Base-by-base conservation (phyloP, 2,113 vertebrate species). In the Macquaria ambigua region DNA sequence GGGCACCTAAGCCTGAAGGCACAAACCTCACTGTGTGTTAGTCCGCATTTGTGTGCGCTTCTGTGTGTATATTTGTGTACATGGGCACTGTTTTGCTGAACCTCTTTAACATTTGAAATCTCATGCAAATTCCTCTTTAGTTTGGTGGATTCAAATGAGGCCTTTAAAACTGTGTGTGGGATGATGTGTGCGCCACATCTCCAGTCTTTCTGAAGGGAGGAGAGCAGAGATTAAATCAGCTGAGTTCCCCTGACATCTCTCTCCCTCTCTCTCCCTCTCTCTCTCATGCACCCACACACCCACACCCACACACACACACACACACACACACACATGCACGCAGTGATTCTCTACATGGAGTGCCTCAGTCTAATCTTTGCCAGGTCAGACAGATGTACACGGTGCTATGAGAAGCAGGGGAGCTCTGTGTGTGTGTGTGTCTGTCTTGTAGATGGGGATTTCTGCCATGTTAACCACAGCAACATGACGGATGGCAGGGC, bases 151-250 rank as follows among this genome's bases (percentile, higher is more conserved):
- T 90, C 72, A 71, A 80, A 86, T 52, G 43, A 75, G 59, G 61
- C 71, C 74, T 80, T 63, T 64, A 58, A 81, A 73, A 74, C 34
- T 43, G 39, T 83, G 69, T 59, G 87, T 87, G 76, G 74, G 82
- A 77, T 31, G 81, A 66, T 48, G 41, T 77, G 76, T 74, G 84
- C 48, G n/a, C 2, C 69, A 16, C 69, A 63, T 82, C 15, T 61
- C 58, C 9, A 48, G 72, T 83, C 28, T 81, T 82, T 84, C 61
- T 79, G 71, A 74, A 37, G 63, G 79, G 69, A 85, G 64, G 77
- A 73, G 81, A 87, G 78, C 53, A 68, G 64, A 87, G 86, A 92
- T 92, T 89, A 91, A 92, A 94, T 94, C 90, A 87, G 14, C 78
- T n/a, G 62, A 79, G 79, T 77, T 83, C 79, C 86, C 84, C 48